phyloP scores from a whole-genome alignment of 2,888 invertebrate genomes.

The Opisthograptis luteolata region DNA sequence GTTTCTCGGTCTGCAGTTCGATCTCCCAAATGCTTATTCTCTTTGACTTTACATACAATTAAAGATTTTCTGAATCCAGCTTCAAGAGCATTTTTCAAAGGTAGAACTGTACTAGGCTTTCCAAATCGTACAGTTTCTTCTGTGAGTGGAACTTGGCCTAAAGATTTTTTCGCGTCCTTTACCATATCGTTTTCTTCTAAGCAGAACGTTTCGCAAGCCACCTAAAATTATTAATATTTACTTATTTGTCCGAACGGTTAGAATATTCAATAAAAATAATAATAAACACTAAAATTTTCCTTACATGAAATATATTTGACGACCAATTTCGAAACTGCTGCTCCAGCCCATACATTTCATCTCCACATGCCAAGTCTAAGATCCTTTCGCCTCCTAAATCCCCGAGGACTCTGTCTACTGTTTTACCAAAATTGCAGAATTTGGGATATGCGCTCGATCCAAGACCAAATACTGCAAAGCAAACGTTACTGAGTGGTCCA shows the following conservation, averaged over 20 bases:
- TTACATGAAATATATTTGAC: conserved; percentile 92
- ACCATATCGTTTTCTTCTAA: conserved; percentile 94
- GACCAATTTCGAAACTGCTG: conserved; percentile 96
- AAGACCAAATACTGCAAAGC: conserved; percentile 96
- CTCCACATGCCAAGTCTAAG: conserved; percentile 91
- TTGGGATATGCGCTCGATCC: conserved; percentile 98
- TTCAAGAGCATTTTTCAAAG: conserved; percentile 62
- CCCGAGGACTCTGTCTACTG: conserved; percentile 93
- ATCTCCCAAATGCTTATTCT: conserved; percentile 85
- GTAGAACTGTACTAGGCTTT: conserved; percentile 67
- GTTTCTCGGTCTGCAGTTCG: conserved; percentile 81
- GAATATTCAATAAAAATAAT: no score
- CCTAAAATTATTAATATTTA: conserved; percentile 72
- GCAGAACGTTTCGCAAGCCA: conserved; percentile 96
- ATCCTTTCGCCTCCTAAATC: conserved; percentile 96
- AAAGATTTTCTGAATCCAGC: conserved; percentile 68
- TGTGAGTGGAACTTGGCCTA: conserved; percentile 89
- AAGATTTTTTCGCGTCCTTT: conserved; percentile 90
- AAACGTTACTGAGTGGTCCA: conserved; percentile 94
- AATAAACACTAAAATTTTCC: conserved; percentile 29
- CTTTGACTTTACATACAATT: conserved; percentile 79
- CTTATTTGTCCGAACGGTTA: no score
- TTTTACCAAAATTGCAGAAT: conserved; percentile 96
- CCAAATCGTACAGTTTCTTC: conserved; percentile 90
- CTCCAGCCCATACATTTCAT: conserved; percentile 98